These are phyloP conservation scores for Meloidogyne hapla DNA, from an alignment of 1,140 invertebrate species.

Conservation along the genomic window DNA sequence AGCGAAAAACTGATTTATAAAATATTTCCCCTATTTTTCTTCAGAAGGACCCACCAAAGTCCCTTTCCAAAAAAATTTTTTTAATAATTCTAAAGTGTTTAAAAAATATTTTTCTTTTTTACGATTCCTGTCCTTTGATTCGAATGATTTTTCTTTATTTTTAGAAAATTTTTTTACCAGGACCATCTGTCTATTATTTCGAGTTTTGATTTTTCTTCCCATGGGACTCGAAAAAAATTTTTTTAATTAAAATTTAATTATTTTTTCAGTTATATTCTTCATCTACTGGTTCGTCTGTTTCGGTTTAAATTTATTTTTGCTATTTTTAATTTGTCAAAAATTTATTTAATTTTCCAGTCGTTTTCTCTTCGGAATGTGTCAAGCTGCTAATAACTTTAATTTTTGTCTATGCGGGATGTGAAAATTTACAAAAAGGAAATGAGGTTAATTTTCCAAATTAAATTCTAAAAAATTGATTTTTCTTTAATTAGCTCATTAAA, in stretches of 20 bases:
- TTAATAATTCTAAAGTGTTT: too few species aligned
- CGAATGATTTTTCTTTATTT: too few species aligned
- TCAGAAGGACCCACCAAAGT: too few species aligned
- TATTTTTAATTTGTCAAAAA: not conserved
- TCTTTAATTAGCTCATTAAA: conserved; percentile 44
- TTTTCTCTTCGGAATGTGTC: conserved; percentile 54
- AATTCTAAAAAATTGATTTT: not conserved
- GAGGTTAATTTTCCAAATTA: not conserved
- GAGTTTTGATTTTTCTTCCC: too few species aligned
- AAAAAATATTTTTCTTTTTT: too few species aligned
- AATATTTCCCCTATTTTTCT: too few species aligned
- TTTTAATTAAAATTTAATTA: not conserved
- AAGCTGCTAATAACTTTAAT: conserved; percentile 54
- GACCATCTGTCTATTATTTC: too few species aligned
- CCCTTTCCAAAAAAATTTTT: too few species aligned
- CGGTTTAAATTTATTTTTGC: not conserved
- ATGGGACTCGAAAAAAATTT: not conserved
- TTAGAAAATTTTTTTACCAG: too few species aligned
- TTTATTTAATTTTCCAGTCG: conserved; percentile 37
- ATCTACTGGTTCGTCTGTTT: conserved; percentile 21
- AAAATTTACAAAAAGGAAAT: conserved; percentile 27
- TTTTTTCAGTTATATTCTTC: conserved; percentile 22
- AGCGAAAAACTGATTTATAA: too few species aligned
- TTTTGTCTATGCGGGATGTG: conserved; percentile 45
- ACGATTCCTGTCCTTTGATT: too few species aligned